Evolutionary conservation across 2,888 invertebrate species (phyloP).

Genomic region (Drosophila diplacantha): DNA sequence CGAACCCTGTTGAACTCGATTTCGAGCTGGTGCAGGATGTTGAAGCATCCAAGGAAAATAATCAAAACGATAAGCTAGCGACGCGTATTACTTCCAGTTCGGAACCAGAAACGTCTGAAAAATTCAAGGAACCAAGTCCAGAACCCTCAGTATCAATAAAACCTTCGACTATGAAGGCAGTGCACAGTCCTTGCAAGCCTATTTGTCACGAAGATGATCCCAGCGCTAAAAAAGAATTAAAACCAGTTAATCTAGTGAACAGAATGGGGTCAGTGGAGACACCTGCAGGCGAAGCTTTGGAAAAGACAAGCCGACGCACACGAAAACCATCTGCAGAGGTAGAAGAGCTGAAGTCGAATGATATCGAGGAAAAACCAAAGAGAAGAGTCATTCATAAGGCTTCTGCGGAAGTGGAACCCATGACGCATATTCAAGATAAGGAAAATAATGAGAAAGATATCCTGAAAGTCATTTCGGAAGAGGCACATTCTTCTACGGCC

Average conservation of each 20-base stretch:
- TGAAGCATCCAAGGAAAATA: no score
- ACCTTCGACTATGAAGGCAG: background rate
- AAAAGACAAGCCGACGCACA: slow-evolving; percentile 13
- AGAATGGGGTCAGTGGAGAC: slow-evolving; percentile 16
- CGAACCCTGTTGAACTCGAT: background rate
- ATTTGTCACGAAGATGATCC: background rate
- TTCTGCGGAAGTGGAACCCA: background rate
- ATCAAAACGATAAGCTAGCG: background rate
- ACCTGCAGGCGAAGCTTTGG: background rate
- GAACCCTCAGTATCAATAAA: background rate
- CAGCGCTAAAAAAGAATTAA: background rate
- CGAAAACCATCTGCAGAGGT: slow-evolving; percentile 17
- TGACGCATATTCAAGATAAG: background rate
- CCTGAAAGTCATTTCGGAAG: slow-evolving; percentile 7
- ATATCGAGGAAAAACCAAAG: background rate
- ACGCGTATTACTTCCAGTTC: background rate
- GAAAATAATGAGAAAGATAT: slow-evolving; percentile 1
- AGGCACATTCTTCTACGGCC: background rate
- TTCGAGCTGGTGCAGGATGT: no score
- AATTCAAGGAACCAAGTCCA: background rate
- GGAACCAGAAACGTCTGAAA: background rate
- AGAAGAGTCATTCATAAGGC: background rate
- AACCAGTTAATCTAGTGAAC: slow-evolving; percentile 2
- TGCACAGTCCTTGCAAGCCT: background rate
- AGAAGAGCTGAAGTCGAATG: background rate